A percentile compares a stretch with the other conserved stretches of the same genome.
These are phyloP conservation scores for Tetanocera ferruginea DNA, from an alignment of 2,888 invertebrate species.

Conservation along the genomic window DNA sequence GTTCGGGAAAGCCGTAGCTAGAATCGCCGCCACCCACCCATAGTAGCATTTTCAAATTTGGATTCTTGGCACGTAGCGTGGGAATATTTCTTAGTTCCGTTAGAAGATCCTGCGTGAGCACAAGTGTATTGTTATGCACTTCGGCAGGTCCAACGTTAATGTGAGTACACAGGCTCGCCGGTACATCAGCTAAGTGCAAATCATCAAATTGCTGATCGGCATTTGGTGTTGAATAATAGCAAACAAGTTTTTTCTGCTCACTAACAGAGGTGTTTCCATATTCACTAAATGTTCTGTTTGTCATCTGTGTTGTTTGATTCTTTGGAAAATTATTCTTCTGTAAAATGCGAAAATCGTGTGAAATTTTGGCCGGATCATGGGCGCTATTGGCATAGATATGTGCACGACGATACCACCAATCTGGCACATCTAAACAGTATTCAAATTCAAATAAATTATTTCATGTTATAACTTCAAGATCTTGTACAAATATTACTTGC, in stretches of 20 bases:
- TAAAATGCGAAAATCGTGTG: constrained; percentile 53
- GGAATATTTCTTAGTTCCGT: constrained; percentile 59
- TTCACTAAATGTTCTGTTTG: not conserved
- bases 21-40: constrained; percentile 75
- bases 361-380: constrained; percentile 51
- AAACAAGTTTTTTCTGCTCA: constrained; percentile 68
- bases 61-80: constrained; percentile 74
- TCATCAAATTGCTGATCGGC: constrained; percentile 50
- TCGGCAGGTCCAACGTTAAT: constrained; percentile 83
- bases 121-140: constrained; percentile 75
- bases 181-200: constrained; percentile 74
- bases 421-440: constrained; percentile 55
- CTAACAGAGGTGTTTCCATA: not conserved
- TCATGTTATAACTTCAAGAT: not conserved
- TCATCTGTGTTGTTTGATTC: constrained; percentile 23
- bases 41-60: constrained; percentile 81
- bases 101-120: constrained; percentile 70
- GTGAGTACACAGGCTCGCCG: constrained; percentile 85
- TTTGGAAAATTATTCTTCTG: constrained; percentile 47
- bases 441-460: not conserved
- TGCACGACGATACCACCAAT: constrained; percentile 56
- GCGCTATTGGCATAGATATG: constrained; percentile 54
- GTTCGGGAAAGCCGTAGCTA: constrained; percentile 78
- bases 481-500: constrained; percentile 48
- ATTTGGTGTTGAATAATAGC: constrained; percentile 78